These are phyloP conservation scores for Tokudaia tokunoshimensis DNA, from an alignment of 2,797 vertebrate species.

Conservation along the genomic window DNA sequence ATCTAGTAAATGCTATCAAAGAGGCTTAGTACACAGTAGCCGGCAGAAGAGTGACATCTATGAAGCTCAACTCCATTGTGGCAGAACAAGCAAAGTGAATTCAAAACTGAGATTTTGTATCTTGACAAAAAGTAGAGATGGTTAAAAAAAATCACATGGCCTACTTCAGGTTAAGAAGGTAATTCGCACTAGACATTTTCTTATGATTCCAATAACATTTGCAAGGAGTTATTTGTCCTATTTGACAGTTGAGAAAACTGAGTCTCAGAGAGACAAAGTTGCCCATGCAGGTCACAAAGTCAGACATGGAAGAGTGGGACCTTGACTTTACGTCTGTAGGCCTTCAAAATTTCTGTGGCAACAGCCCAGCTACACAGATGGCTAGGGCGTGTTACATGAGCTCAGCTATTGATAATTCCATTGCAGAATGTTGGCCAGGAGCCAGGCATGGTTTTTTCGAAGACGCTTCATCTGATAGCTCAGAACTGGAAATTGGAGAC, in stretches of 20 bases:
- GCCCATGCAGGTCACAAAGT: background rate
- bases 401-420: conserved; percentile 30
- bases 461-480: background rate
- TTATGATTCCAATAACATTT: background rate
- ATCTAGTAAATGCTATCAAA: background rate
- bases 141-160: background rate
- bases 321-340: background rate
- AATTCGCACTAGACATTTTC: background rate
- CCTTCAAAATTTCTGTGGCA: background rate
- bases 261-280: conserved; percentile 21
- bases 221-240: background rate
- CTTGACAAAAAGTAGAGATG: background rate
- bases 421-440: conserved; percentile 8
- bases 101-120: background rate
- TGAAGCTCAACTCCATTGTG: background rate
- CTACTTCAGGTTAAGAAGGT: background rate
- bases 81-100: background rate
- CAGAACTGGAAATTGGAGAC: conserved; percentile 28
- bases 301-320: background rate
- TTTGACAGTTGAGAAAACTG: conserved; percentile 28
- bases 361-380: background rate
- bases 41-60: background rate
- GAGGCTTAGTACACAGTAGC: background rate
- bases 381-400: background rate
- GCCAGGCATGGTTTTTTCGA: background rate